phyloP scores from a whole-genome alignment of 1,140 invertebrate species.

The Macrosteles quadrilineatus region DNA sequence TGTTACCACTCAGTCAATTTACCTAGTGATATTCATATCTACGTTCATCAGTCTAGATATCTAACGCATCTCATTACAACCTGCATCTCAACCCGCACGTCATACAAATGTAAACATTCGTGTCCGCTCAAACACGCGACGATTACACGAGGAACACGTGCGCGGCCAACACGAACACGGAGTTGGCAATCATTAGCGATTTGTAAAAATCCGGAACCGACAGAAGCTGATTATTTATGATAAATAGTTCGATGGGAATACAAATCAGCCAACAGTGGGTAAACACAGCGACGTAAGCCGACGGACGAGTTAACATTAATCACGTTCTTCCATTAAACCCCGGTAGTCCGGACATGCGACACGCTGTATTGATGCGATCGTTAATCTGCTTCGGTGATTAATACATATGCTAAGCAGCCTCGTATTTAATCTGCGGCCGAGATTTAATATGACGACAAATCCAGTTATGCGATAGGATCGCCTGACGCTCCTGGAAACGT shows the following conservation, averaged over 20 bases:
- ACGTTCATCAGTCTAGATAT: too few species aligned
- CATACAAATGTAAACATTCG: too few species aligned
- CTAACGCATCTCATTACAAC: too few species aligned
- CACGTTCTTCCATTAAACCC: neutral
- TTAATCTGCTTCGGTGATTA: neutral
- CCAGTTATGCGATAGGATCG: constrained; percentile 2
- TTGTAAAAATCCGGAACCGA: constrained; percentile 5
- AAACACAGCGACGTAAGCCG: constrained; percentile 7
- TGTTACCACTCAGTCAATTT: too few species aligned
- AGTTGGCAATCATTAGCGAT: constrained; percentile 6
- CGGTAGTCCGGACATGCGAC: constrained; percentile 1
- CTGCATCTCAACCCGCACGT: too few species aligned
- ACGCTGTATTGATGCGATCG: constrained; percentile 12
- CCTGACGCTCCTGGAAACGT: neutral
- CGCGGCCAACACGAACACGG: too few species aligned
- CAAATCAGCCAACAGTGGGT: constrained; percentile 1
- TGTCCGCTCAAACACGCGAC: too few species aligned
- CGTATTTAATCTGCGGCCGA: constrained; percentile 6
- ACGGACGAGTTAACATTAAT: neutral
- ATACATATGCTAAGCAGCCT: constrained; percentile 12
- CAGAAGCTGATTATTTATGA: constrained; percentile 11
- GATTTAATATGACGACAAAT: constrained; percentile 16
- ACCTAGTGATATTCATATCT: too few species aligned
- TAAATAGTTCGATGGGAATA: neutral
- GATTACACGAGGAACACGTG: too few species aligned